Evolutionary conservation across 2,888 invertebrate species (phyloP).

Genomic region (Nycteola revayana): DNA sequence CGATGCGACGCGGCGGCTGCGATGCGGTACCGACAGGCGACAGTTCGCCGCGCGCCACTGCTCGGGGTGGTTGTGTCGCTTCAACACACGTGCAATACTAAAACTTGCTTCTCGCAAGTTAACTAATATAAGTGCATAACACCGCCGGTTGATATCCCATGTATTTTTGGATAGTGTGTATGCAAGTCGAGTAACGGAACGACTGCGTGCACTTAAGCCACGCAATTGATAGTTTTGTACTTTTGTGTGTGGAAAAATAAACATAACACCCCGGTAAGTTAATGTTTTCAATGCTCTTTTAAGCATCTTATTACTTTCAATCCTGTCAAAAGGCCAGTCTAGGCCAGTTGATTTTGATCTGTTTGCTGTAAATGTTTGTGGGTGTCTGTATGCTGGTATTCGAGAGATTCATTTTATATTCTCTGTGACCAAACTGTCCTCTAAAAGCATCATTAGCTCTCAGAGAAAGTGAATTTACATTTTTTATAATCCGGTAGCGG

Average conservation of each 20-base stretch:
- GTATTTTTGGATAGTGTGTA: slow-evolving; percentile 53
- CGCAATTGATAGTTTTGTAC: slow-evolving; percentile 62
- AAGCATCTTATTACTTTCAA: slow-evolving; percentile 34
- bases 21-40: slow-evolving; percentile 39
- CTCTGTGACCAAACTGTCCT: slow-evolving; percentile 9
- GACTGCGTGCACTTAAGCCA: slow-evolving; percentile 52
- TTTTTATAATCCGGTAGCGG: slow-evolving; percentile 5
- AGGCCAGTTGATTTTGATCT: too few species aligned
- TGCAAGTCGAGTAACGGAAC: slow-evolving; percentile 46
- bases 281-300: slow-evolving; percentile 34
- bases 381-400: slow-evolving; percentile 25
- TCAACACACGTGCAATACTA: slow-evolving; percentile 32
- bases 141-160: slow-evolving; percentile 44
- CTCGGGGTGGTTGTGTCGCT: slow-evolving; percentile 48
- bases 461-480: slow-evolving; percentile 54
- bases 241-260: slow-evolving; percentile 65
- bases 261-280: slow-evolving; percentile 74
- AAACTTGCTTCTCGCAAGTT: slow-evolving; percentile 53
- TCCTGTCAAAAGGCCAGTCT: slow-evolving; percentile 23
- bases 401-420: slow-evolving; percentile 26
- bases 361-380: slow-evolving; percentile 2
- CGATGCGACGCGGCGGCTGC: slow-evolving; percentile 40
- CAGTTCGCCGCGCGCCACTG: slow-evolving; percentile 65
- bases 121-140: slow-evolving; percentile 50
- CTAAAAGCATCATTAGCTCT: slow-evolving; percentile 35